Conservation (phyloP, 2,113 vertebrate species). For the Euleptes europaea region DNA sequence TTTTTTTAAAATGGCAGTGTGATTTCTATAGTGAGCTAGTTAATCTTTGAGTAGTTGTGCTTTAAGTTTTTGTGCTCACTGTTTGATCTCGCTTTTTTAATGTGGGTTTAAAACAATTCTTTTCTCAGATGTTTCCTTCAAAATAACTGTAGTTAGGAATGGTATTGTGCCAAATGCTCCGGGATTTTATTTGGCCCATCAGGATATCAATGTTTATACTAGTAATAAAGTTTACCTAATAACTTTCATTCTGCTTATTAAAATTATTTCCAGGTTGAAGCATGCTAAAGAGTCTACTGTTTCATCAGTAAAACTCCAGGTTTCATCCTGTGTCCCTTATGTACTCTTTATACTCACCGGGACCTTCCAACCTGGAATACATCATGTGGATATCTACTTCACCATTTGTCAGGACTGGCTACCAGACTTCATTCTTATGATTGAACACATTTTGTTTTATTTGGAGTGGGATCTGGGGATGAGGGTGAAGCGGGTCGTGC, state of each 20-base stretch:
- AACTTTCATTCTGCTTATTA: not conserved
- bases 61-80: not conserved
- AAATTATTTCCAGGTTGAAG: fast-evolving
- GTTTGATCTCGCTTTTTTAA: too few species aligned
- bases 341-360: not conserved
- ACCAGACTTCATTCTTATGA: not conserved
- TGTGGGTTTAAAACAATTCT: not conserved
- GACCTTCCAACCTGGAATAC: not conserved
- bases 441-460: not conserved
- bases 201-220: not conserved
- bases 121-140: not conserved
- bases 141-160: conserved; percentile 6
- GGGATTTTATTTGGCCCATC: not conserved
- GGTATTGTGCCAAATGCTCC: not conserved
- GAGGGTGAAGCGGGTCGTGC: too few species aligned
- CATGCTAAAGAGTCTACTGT: not conserved
- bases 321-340: not conserved
- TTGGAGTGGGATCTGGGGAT: fast-evolving
- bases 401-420: not conserved
- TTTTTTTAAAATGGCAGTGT: too few species aligned
- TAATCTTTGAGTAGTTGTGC: not conserved
- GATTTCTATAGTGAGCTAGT: not conserved
- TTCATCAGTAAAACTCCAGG: not conserved
- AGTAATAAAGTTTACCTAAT: not conserved
- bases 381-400: not conserved